Evolutionary conservation across 2,113 vertebrate species (phyloP).

Genomic region (Colius striatus): DNA sequence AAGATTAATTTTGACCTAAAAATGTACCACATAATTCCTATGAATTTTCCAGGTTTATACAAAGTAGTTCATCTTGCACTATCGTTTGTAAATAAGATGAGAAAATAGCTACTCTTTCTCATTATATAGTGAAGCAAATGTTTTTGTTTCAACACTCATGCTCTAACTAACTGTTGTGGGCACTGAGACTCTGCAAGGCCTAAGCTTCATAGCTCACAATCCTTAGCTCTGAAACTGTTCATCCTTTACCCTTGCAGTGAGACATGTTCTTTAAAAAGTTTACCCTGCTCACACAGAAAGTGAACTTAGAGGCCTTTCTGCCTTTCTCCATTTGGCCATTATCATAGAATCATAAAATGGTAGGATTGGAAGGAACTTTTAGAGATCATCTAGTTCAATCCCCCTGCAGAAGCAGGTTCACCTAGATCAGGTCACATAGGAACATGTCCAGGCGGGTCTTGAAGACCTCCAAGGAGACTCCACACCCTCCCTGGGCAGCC

Average conservation of each 20-base stretch:
- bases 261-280: not conserved
- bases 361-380: too few relatives aligned
- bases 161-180: not conserved
- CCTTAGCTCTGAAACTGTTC: not conserved
- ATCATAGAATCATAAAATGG: not conserved
- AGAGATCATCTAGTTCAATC: too few relatives aligned
- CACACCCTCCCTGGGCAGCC: too few relatives aligned
- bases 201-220: not conserved
- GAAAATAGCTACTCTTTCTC: not conserved
- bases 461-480: too few relatives aligned
- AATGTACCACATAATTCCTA: not conserved
- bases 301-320: not conserved
- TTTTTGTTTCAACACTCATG: not conserved
- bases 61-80: not conserved
- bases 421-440: too few relatives aligned
- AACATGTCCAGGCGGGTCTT: too few relatives aligned
- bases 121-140: not conserved
- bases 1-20: not conserved
- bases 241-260: not conserved
- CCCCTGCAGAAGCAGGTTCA: too few relatives aligned
- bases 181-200: not conserved
- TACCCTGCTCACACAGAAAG: not conserved
- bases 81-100: not conserved
- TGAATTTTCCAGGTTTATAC: not conserved
- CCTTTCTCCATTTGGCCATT: not conserved